phyloP scores from a whole-genome alignment of 2,113 vertebrate genomes.

The Lepisosteus osseus region DNA sequence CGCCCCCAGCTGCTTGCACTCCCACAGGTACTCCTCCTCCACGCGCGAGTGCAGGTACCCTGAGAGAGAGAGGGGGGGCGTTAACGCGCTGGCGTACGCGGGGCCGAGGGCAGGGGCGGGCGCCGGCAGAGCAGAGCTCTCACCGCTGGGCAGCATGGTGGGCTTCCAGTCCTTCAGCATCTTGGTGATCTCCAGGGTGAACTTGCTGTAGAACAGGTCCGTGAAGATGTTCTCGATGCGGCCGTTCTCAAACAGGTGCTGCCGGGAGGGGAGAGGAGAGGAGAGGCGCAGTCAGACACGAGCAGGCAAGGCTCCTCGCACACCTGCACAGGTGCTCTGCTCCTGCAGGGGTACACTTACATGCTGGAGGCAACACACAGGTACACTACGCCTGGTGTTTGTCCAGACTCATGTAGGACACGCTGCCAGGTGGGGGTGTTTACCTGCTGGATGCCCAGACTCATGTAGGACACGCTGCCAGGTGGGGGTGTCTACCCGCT shows the following conservation, averaged over 20 bases:
- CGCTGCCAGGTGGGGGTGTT: not conserved
- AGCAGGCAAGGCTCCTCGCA: not conserved
- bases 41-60: slow-evolving; percentile 91
- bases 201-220: slow-evolving; percentile 88
- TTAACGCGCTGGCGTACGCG: too few species aligned
- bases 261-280: slow-evolving; percentile 33
- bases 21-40: slow-evolving; percentile 94
- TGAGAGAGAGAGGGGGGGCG: slow-evolving; percentile 36
- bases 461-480: slow-evolving; percentile 94
- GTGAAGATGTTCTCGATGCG: slow-evolving; percentile 98
- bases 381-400: too few species aligned
- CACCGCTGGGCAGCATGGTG: slow-evolving; percentile 85
- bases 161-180: slow-evolving; percentile 87
- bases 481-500: slow-evolving; percentile 83
- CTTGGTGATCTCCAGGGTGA: slow-evolving; percentile 86
- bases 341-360: too few species aligned
- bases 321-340: not conserved
- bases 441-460: slow-evolving; percentile 97
- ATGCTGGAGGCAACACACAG: too few species aligned
- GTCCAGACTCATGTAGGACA: too few species aligned
- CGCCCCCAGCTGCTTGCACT: slow-evolving; percentile 93
- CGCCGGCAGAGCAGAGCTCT: slow-evolving; percentile 21
- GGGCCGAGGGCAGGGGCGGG: not conserved
- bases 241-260: slow-evolving; percentile 95
- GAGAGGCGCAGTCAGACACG: not conserved